These are phyloP conservation scores for Clarias gariepinus DNA, from an alignment of 2,113 vertebrate species.

Conservation along the genomic window DNA sequence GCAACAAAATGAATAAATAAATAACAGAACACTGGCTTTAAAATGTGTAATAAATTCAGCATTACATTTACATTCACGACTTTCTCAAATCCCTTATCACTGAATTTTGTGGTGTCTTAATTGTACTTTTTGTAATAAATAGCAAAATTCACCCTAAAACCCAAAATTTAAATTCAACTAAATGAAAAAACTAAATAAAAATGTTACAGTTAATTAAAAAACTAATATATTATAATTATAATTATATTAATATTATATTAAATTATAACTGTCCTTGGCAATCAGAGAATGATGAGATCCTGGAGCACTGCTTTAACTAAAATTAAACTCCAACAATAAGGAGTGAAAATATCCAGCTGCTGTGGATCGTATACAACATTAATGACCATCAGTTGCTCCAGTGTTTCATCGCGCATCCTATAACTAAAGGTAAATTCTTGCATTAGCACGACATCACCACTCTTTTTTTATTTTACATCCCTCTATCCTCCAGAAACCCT, in stretches of 20 bases:
- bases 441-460: neutral
- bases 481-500: neutral
- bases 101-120: neutral
- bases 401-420: neutral
- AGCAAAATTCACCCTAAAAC: neutral
- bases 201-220: no score
- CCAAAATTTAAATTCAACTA: neutral
- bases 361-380: neutral
- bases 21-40: no score
- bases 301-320: neutral
- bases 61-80: neutral
- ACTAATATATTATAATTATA: no score
- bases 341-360: neutral
- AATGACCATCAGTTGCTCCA: neutral
- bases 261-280: no score
- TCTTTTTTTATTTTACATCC: neutral
- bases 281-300: neutral
- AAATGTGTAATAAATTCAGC: neutral
- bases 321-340: neutral
- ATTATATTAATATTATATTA: no score
- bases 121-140: neutral
- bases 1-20: neutral
- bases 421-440: neutral
- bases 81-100: no score
- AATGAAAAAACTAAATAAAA: neutral